Evolutionary conservation across 2,797 vertebrate species (phyloP), one percentile per base, ranked within the genome.

Genomic region (Enteromius mattozi): DNA sequence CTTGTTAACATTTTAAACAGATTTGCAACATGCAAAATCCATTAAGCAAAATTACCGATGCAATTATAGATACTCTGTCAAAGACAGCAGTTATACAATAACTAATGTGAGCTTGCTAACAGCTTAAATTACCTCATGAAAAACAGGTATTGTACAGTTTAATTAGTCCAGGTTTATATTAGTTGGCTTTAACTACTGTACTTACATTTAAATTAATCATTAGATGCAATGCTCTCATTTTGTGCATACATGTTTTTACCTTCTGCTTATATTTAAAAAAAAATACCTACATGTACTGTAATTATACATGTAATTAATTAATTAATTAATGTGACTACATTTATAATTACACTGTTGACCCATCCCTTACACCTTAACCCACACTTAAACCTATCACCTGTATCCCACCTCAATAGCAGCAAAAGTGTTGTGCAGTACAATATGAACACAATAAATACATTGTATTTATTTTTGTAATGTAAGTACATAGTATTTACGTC

Each of bases 1-100:
- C 42, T 30, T 49, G 45, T 49, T 68, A 51, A 45, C 42, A 66
- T 33, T 35, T 30, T 47, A 63, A 65, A 47, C 9, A 47, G 40
- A 79, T 49, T 27, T 35, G 10, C 42, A 79, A 65, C 27, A 68
- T 66, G 27, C 61, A n/a, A 35, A 79, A 66, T 47, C 40, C 17
- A 4, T 47, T 12, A 45, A 56, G 35, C 35, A 61, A 61, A 40
- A 13, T 66, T n/a, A 33, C 40, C 33, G 42, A n/a, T 59, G 10
- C 56, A 45, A 45, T 63, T 30, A 59, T 9, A 63, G 17, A 30
- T 45, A 63, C 16, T 65, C 33, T 56, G 30, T 56, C 30, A 56
- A 40, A 40, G 49, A 24, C 6, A n/a, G 7, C 2, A 13, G 17
- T 10, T 49, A 51, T 14, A 19, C 47, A 6, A 17, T 54, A 54